Conservation (phyloP, 1,140 invertebrate genomes). For the Mylabris phalerata region DNA sequence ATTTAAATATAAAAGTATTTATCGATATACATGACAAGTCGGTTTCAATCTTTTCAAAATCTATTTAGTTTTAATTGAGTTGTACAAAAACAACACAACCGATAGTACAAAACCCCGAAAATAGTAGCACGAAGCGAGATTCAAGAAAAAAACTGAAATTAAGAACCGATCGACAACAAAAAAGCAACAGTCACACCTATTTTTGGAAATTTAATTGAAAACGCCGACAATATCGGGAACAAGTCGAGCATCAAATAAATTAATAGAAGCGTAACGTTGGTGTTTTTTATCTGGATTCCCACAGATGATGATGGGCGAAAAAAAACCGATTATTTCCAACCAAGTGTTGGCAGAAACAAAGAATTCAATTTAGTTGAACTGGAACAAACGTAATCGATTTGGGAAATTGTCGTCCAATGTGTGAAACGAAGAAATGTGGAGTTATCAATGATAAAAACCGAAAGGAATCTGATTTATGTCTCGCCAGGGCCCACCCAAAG, state of each 20-base stretch:
- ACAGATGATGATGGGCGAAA: slow-evolving; percentile 2
- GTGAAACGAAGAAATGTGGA: background rate
- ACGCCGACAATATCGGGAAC: slow-evolving; percentile 1
- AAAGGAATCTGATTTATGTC: slow-evolving; percentile 10
- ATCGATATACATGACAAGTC: slow-evolving; percentile 25
- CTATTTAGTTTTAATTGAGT: slow-evolving; percentile 21
- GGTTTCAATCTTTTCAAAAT: slow-evolving; percentile 4
- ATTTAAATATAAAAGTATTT: slow-evolving; percentile 35
- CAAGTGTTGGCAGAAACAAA: background rate
- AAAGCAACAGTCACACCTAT: no score
- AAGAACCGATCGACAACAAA: no score
- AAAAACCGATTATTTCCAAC: background rate
- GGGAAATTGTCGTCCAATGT: background rate
- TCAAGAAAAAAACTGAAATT: no score
- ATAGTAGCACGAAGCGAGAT: no score
- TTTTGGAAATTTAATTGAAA: no score
- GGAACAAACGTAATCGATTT: background rate
- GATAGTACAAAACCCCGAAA: background rate
- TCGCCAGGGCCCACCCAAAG: slow-evolving; percentile 15
- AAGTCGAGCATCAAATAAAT: slow-evolving; percentile 15
- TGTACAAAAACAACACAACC: slow-evolving; percentile 20
- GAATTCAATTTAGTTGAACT: slow-evolving; percentile 4
- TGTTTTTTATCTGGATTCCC: slow-evolving; percentile 9
- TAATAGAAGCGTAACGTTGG: slow-evolving; percentile 3
- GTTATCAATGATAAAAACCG: slow-evolving; percentile 12